Conservation (phyloP, 2,797 vertebrate species). For the Epinephelus malabaricus region DNA sequence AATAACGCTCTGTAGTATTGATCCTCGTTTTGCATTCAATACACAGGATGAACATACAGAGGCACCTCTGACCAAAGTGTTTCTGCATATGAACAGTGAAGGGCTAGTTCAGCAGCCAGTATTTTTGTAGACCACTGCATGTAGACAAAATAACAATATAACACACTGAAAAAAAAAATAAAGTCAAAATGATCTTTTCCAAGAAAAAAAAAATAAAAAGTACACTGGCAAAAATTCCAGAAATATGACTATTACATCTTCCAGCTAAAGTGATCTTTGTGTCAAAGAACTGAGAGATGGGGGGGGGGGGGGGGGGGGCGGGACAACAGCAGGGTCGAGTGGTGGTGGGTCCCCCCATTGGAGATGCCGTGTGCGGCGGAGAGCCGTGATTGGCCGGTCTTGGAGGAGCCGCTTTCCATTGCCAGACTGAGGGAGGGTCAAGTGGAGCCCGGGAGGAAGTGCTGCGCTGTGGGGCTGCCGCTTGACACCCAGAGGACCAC, state of each 20-base stretch:
- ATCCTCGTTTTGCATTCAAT: constrained; percentile 85
- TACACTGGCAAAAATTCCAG: constrained; percentile 84
- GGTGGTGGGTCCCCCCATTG: constrained; percentile 32
- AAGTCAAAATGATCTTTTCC: constrained; percentile 56
- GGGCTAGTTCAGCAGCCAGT: constrained; percentile 82
- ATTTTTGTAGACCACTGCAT: constrained; percentile 79
- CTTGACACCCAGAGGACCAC: constrained; percentile 70
- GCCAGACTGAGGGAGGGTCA: constrained; percentile 62
- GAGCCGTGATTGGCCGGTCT: constrained; percentile 70
- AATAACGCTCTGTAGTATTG: constrained; percentile 82
- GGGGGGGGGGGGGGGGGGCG: constrained; percentile 53
- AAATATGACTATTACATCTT: constrained; percentile 85
- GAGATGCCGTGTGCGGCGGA: constrained; percentile 57
- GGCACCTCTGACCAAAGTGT: constrained; percentile 86
- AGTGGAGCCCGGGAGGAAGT: constrained; percentile 74
- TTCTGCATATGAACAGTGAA: constrained; percentile 87
- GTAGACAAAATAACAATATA: constrained; percentile 71
- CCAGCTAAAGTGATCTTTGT: constrained; percentile 88
- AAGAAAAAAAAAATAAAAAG: constrained; percentile 57
- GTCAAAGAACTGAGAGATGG: constrained; percentile 79
- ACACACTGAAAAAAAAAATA: constrained; percentile 52
- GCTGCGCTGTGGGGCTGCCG: constrained; percentile 71
- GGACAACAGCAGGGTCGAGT: constrained; percentile 56
- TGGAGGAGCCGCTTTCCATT: constrained; percentile 61
- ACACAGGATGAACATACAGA: constrained; percentile 84